Conservation (phyloP, 2,888 invertebrate species). For the Orthosia gracilis region DNA sequence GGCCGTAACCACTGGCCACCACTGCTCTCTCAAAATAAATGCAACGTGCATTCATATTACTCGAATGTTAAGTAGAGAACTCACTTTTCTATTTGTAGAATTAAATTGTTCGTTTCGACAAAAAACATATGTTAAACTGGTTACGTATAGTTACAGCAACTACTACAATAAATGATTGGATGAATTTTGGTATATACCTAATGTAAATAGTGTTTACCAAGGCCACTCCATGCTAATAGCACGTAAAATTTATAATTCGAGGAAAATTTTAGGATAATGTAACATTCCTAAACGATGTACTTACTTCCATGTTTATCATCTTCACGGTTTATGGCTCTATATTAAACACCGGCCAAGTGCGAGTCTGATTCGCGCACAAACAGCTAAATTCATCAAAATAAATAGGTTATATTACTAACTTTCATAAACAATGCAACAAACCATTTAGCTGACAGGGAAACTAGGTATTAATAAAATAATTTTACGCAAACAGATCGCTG, state of each 20-base stretch:
- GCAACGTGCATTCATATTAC: too few relatives aligned
- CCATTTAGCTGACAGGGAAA: too few relatives aligned
- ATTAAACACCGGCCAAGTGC: too few relatives aligned
- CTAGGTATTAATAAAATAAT: too few relatives aligned
- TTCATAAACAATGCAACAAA: too few relatives aligned
- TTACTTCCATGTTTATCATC: conserved; percentile 7
- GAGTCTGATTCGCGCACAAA: too few relatives aligned
- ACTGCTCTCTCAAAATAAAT: too few relatives aligned
- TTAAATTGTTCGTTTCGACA: not conserved
- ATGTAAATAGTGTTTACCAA: not conserved
- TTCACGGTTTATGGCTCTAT: conserved; percentile 11
- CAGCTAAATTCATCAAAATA: too few relatives aligned
- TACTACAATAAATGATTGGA: not conserved
- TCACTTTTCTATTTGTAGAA: not conserved
- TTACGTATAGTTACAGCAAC: not conserved
- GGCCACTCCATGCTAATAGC: not conserved
- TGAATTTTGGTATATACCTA: not conserved
- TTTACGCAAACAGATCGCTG: too few relatives aligned
- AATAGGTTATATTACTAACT: too few relatives aligned
- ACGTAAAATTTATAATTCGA: not conserved
- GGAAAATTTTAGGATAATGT: not conserved
- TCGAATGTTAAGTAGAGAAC: not conserved
- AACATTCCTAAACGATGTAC: conserved; percentile 5
- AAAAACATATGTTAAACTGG: not conserved
- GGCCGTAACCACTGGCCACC: too few relatives aligned